These are phyloP conservation scores for Dicentrarchus labrax DNA, from an alignment of 2,113 vertebrate species.

Conservation along the genomic window DNA sequence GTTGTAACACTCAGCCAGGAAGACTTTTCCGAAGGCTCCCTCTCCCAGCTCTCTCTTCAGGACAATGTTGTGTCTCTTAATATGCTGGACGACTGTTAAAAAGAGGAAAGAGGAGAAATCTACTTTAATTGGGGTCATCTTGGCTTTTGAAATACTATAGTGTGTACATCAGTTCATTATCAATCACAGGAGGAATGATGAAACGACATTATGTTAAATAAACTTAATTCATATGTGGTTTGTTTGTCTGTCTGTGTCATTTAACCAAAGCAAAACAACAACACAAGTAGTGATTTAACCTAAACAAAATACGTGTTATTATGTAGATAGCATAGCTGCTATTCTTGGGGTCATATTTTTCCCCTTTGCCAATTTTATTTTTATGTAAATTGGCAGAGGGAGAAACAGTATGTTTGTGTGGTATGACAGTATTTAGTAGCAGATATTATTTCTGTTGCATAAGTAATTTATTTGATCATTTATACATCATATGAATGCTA, in stretches of 20 bases:
- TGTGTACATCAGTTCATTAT: neutral
- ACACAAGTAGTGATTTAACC: too few relatives aligned
- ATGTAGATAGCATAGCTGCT: conserved; percentile 1
- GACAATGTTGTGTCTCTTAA: conserved; percentile 98
- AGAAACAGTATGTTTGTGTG: too few relatives aligned
- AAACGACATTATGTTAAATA: neutral
- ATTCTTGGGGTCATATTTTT: neutral
- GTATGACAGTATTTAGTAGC: neutral
- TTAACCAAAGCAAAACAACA: too few relatives aligned
- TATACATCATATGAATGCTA: neutral
- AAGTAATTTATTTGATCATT: neutral
- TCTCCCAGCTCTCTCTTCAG: conserved; percentile 98
- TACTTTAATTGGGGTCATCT: neutral
- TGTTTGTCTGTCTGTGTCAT: neutral
- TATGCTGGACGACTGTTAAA: conserved; percentile 95
- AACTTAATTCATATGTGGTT: neutral
- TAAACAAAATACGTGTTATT: neutral
- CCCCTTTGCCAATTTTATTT: neutral
- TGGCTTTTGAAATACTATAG: neutral
- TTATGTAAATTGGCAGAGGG: neutral
- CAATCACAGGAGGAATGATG: neutral
- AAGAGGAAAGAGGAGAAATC: conserved; percentile 43
- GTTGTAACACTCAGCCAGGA: conserved; percentile 98
- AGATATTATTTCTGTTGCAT: neutral
- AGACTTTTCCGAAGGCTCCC: conserved; percentile 99